Percentiles rank a stretch among this genome's conserved stretches.
phyloP scores from a whole-genome alignment of 2,888 invertebrate species.

The Folsomia candida region DNA sequence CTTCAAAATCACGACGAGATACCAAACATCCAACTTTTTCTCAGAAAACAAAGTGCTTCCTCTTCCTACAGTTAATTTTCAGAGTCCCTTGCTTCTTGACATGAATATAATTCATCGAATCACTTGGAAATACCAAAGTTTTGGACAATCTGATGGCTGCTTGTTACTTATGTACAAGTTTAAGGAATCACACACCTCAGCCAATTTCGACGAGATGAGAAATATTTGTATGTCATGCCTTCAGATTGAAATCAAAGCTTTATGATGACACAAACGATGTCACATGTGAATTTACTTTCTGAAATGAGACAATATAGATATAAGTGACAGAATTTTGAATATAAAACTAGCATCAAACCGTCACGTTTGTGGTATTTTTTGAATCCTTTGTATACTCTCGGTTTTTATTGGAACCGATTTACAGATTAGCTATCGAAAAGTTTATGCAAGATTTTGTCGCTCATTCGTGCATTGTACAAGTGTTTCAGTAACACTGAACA shows the following conservation, averaged over 20 bases:
- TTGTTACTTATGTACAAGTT: no score
- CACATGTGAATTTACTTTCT: no score
- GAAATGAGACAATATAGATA: no score
- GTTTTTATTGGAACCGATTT: neutral
- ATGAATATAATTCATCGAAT: conserved; percentile 13
- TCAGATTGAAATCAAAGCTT: neutral
- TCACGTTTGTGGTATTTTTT: neutral
- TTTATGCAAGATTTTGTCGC: neutral
- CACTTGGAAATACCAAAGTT: conserved; percentile 1
- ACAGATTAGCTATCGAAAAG: neutral
- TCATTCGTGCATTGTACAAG: no score
- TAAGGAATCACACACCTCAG: neutral
- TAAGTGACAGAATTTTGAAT: no score
- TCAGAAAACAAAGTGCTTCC: conserved; percentile 21
- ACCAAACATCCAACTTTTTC: conserved; percentile 10
- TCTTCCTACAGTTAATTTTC: conserved; percentile 18
- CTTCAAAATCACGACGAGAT: neutral
- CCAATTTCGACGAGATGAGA: neutral
- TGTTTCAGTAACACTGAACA: neutral
- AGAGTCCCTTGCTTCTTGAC: conserved; percentile 7
- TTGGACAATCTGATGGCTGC: neutral
- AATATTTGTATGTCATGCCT: neutral
- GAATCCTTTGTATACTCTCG: no score
- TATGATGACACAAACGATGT: neutral
- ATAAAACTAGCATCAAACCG: no score